These are phyloP conservation scores for Stictonetta naevosa DNA, from an alignment of 2,113 vertebrate genomes.

Conservation along the genomic window DNA sequence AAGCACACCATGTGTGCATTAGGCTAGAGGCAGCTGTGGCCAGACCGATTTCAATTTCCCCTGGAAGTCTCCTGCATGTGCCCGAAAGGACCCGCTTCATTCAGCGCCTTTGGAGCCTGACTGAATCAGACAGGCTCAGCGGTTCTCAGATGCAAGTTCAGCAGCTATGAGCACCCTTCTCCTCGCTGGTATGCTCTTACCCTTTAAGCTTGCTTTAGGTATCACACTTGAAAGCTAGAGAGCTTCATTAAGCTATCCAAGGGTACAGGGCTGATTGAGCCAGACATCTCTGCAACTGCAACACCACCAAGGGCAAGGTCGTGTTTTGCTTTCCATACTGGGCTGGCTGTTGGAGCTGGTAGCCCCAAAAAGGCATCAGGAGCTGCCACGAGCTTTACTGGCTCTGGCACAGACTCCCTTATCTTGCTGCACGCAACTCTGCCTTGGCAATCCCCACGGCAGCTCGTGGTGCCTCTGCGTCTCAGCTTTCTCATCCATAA, in stretches of 20 bases:
- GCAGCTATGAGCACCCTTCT: neutral
- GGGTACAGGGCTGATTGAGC: neutral
- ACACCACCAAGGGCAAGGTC: neutral
- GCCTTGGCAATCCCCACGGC: neutral
- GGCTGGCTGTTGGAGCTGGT: neutral
- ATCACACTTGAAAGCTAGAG: accelerated
- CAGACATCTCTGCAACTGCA: neutral
- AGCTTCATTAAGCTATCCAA: neutral
- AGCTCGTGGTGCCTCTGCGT: accelerated
- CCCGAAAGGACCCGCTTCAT: neutral
- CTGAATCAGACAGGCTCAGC: neutral
- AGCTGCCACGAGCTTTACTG: neutral
- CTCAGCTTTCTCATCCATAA: accelerated
- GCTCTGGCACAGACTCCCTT: neutral
- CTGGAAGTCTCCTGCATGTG: neutral
- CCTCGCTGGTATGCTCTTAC: neutral
- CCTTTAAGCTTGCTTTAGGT: neutral
- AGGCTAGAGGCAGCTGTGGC: neutral
- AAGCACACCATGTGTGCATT: neutral
- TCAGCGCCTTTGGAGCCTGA: neutral
- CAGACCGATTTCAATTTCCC: neutral
- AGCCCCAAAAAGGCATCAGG: neutral
- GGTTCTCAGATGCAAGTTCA: neutral
- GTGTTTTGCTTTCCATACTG: accelerated
- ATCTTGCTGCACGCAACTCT: neutral